These are phyloP conservation scores for Molossus molossus DNA, from an alignment of 2,797 vertebrate species.

Conservation along the genomic window DNA sequence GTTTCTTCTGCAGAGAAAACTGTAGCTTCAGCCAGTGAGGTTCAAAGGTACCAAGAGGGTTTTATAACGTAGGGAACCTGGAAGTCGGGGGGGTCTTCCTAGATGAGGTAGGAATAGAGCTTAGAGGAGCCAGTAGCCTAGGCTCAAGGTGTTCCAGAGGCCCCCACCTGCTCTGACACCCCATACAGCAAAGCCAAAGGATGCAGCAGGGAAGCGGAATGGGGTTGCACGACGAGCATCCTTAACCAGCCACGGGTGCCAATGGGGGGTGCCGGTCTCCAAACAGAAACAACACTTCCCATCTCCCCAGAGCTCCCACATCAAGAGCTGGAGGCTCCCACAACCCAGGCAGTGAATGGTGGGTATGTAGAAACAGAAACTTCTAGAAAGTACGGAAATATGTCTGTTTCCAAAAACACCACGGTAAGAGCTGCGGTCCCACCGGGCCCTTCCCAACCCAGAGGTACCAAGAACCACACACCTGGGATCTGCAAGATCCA, in stretches of 20 bases:
- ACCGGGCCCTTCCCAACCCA: neutral
- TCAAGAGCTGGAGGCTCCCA: neutral
- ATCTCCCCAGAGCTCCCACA: neutral
- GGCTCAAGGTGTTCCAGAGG: neutral
- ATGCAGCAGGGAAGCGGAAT: neutral
- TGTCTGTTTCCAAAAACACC: neutral
- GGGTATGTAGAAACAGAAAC: neutral
- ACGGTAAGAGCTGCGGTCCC: neutral
- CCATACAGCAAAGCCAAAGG: neutral
- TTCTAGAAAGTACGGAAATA: neutral
- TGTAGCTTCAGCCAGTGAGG: neutral
- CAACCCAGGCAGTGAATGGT: neutral
- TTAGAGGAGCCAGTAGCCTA: too few relatives aligned
- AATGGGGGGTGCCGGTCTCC: fast-evolving
- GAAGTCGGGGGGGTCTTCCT: neutral
- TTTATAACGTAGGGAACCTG: neutral
- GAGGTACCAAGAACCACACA: neutral
- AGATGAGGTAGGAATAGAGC: neutral
- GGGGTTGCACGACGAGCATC: neutral
- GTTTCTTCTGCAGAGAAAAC: neutral
- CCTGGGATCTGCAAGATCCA: neutral
- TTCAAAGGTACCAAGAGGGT: neutral
- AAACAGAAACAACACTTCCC: too few relatives aligned
- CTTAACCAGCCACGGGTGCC: neutral
- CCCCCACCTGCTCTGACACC: neutral